phyloP scores from a whole-genome alignment of 2,888 invertebrate genomes.

The Caradrina kadenii region DNA sequence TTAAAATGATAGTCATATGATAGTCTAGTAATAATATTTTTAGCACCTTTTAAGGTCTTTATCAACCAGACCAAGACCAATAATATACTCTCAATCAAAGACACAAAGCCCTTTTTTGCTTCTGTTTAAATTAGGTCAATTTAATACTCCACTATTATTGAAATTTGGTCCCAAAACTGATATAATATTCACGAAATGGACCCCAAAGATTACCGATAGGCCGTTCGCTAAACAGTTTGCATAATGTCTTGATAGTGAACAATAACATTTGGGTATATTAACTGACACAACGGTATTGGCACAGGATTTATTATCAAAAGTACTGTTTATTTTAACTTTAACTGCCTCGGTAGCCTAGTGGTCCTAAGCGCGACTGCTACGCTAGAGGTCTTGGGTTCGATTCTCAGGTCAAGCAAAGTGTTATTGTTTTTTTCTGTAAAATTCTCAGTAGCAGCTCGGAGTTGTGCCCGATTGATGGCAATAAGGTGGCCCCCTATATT shows the following conservation, averaged over 20 bases:
- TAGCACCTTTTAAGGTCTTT: too few species aligned
- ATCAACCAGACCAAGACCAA: conserved; percentile 4
- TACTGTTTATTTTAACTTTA: conserved; percentile 3
- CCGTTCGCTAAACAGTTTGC: conserved; percentile 57
- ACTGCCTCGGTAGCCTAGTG: too few species aligned
- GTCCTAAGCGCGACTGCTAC: too few species aligned
- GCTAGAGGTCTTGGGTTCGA: too few species aligned
- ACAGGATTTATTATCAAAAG: conserved; percentile 10
- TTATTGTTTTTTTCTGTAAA: too few species aligned
- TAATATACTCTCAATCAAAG: not conserved
- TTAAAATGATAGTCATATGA: too few species aligned
- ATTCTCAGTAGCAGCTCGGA: too few species aligned
- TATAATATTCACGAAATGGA: conserved; percentile 57
- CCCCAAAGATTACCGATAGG: conserved; percentile 61
- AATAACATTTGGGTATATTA: conserved; percentile 48
- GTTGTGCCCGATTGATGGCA: too few species aligned
- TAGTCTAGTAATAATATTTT: too few species aligned
- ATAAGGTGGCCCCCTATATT: too few species aligned
- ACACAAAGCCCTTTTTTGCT: conserved; percentile 3
- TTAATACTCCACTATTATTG: conserved; percentile 47
- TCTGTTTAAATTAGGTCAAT: conserved; percentile 37
- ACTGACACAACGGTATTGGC: conserved; percentile 26
- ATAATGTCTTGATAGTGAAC: conserved; percentile 56
- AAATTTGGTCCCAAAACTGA: conserved; percentile 49
- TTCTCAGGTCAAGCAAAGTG: too few species aligned